A percentile compares a stretch with the other conserved stretches of the same genome.
phyloP scores from a whole-genome alignment of 2,797 vertebrate genomes.

The Lates japonicus region DNA sequence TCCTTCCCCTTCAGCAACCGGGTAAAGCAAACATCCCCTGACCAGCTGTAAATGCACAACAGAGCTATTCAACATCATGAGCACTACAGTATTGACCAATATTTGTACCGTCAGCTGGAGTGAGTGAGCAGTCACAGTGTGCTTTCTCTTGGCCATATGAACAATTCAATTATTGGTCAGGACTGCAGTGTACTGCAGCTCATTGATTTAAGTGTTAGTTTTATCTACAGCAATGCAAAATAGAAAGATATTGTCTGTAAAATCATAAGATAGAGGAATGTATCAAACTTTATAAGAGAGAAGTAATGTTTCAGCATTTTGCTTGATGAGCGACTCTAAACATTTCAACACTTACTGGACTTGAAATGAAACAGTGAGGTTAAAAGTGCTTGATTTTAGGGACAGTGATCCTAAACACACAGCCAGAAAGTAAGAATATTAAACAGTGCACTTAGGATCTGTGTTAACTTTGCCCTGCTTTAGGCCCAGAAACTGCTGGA shows the following conservation, averaged over 20 bases:
- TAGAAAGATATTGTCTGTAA: neutral
- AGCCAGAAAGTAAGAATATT: neutral
- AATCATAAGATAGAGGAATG: neutral
- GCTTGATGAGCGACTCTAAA: neutral
- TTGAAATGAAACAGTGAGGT: neutral
- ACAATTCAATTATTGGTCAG: too few relatives aligned
- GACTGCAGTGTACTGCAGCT: too few relatives aligned
- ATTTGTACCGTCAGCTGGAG: conserved; percentile 1
- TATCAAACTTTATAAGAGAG: neutral
- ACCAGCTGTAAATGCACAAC: conserved; percentile 35
- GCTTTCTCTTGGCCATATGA: too few relatives aligned
- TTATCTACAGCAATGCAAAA: neutral
- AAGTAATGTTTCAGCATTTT: neutral
- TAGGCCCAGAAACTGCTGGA: neutral
- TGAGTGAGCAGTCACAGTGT: too few relatives aligned
- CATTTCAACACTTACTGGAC: neutral
- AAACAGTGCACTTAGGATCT: neutral
- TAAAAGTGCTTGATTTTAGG: neutral
- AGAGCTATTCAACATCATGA: conserved; percentile 9
- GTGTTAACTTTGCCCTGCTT: neutral
- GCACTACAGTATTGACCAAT: neutral
- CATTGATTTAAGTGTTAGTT: too few relatives aligned
- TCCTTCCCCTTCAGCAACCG: conserved; percentile 63
- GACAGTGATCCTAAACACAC: neutral
- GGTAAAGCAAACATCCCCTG: conserved; percentile 33